These are phyloP conservation scores for Galerucella pusilla DNA, from an alignment of 2,888 invertebrate species.

Conservation along the genomic window DNA sequence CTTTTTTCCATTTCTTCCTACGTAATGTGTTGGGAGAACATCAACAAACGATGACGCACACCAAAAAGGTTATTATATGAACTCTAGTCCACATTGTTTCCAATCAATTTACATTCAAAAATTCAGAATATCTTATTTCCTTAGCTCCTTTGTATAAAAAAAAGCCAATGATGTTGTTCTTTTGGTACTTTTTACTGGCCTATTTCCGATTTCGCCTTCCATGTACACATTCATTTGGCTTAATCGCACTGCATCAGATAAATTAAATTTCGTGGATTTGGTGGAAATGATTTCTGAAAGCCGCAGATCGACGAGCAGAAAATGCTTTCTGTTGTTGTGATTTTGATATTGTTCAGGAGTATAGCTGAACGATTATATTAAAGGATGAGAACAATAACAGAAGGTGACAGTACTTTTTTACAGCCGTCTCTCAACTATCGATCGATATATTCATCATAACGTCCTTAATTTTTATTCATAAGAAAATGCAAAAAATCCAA, in stretches of 20 bases:
- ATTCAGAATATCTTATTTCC: too few relatives aligned
- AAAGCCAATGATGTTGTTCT: too few relatives aligned
- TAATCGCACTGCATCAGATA: conserved; percentile 52
- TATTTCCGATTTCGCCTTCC: conserved; percentile 15
- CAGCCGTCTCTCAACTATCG: not conserved
- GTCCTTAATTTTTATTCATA: not conserved
- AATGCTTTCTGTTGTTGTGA: conserved; percentile 21
- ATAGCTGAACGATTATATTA: conserved; percentile 27
- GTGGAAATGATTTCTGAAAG: conserved; percentile 48
- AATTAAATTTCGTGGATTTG: conserved; percentile 50
- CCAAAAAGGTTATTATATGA: too few relatives aligned
- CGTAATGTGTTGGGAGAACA: too few relatives aligned
- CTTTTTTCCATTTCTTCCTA: too few relatives aligned
- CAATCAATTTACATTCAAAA: too few relatives aligned
- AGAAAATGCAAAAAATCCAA: not conserved
- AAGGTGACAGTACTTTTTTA: not conserved
- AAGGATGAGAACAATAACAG: not conserved
- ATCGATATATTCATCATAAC: not conserved
- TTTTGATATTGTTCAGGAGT: conserved; percentile 21
- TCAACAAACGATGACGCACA: too few relatives aligned
- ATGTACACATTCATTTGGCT: conserved; percentile 44
- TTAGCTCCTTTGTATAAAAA: too few relatives aligned
- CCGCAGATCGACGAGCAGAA: conserved; percentile 30
- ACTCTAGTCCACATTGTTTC: too few relatives aligned
- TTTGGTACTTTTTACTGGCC: not conserved